phyloP scores from a whole-genome alignment of 2,888 invertebrate genomes.

The Ptilodon capucinus region DNA sequence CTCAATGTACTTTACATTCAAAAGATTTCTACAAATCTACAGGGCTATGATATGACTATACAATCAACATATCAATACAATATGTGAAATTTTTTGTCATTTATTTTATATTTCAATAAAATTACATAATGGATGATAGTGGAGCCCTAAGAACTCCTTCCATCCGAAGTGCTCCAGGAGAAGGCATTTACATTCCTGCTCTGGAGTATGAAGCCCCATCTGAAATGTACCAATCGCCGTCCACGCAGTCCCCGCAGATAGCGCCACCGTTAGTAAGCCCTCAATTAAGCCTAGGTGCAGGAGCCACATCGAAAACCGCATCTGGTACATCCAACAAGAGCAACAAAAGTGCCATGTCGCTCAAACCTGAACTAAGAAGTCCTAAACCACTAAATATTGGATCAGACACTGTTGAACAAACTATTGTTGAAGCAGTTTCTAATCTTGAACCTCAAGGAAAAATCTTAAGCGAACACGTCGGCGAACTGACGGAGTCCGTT shows the following conservation, averaged over 20 bases:
- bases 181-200: slow-evolving; percentile 10
- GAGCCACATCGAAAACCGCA: not conserved
- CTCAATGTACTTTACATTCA: not conserved
- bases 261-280: slow-evolving; percentile 2
- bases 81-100: slow-evolving; percentile 41
- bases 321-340: not conserved
- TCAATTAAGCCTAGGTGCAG: not conserved
- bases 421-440: slow-evolving; percentile 32
- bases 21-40: slow-evolving; percentile 42
- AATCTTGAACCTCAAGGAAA: slow-evolving; percentile 47
- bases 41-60: slow-evolving; percentile 46
- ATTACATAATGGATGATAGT: slow-evolving; percentile 25
- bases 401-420: slow-evolving; percentile 27
- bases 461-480: slow-evolving; percentile 48
- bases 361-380: not conserved
- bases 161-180: slow-evolving; percentile 11
- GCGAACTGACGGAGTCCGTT: slow-evolving; percentile 49
- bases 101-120: slow-evolving; percentile 12
- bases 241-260: not conserved
- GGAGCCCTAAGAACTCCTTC: slow-evolving; percentile 13
- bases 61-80: slow-evolving; percentile 19
- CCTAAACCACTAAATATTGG: slow-evolving; percentile 23
- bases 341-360: not conserved
- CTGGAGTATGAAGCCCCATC: not conserved
- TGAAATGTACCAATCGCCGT: not conserved